Conservation (phyloP, 2,888 invertebrate species). For the Rapana venosa region DNA sequence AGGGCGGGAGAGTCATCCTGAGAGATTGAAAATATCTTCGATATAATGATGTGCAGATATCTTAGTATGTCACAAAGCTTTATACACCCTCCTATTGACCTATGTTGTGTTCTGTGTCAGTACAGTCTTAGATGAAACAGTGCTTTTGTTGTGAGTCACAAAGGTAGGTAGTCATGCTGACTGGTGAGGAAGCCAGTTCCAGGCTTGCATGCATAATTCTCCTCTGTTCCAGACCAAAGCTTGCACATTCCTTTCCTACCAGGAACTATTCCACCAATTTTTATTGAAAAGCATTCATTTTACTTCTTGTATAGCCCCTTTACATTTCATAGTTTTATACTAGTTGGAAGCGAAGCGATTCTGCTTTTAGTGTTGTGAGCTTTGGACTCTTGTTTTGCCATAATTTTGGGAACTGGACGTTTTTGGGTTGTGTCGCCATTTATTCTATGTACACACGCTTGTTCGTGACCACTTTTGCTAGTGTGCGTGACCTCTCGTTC, state of each 20-base stretch:
- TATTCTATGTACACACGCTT: background rate
- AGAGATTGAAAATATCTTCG: no score
- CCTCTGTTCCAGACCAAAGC: background rate
- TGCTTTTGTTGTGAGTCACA: background rate
- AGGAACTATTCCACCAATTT: background rate
- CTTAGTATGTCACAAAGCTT: no score
- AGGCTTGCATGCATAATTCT: background rate
- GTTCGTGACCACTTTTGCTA: background rate
- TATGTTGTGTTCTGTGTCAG: background rate
- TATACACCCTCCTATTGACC: background rate
- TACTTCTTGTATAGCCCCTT: background rate
- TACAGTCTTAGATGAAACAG: background rate
- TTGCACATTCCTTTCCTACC: background rate
- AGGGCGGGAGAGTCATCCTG: no score
- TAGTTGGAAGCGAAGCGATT: background rate
- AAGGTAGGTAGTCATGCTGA: background rate
- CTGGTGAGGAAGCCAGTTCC: background rate
- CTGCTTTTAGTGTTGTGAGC: conserved; percentile 29
- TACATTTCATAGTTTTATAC: conserved; percentile 16
- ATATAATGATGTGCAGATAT: no score
- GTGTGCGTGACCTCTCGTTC: background rate
- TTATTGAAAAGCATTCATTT: background rate
- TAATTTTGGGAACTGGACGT: background rate
- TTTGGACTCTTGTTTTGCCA: background rate
- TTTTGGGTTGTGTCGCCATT: background rate